These are phyloP conservation scores for Chanos chanos DNA, from an alignment of 2,797 vertebrate species.

Conservation along the genomic window DNA sequence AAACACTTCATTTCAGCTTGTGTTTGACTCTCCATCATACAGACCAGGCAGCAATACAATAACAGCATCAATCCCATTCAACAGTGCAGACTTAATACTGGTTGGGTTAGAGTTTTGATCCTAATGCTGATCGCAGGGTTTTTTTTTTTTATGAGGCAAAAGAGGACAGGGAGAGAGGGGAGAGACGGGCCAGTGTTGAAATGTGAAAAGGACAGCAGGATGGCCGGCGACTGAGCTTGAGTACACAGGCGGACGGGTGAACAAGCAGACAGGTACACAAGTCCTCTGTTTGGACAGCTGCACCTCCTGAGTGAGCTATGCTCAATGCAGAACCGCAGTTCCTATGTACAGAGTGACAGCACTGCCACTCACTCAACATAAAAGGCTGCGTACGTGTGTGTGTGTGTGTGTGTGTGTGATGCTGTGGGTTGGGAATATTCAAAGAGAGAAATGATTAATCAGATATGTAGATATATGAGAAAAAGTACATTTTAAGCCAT, in stretches of 20 bases:
- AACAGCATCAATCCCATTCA: too few relatives aligned
- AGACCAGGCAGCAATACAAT: too few relatives aligned
- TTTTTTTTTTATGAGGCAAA: too few relatives aligned
- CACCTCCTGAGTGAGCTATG: slow-evolving; percentile 72
- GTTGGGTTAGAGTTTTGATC: too few relatives aligned
- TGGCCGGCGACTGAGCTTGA: slow-evolving; percentile 74
- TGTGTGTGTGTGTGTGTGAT: background rate
- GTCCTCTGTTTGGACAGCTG: slow-evolving; percentile 93
- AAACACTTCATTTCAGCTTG: too few relatives aligned
- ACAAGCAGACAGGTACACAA: slow-evolving; percentile 76
- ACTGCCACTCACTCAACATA: slow-evolving; percentile 23
- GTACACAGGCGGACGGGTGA: slow-evolving; percentile 79
- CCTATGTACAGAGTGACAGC: slow-evolving; percentile 60
- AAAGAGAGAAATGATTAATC: background rate
- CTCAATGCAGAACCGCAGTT: slow-evolving; percentile 66
- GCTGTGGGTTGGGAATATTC: background rate
- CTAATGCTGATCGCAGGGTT: too few relatives aligned
- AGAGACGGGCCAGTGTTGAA: slow-evolving; percentile 69
- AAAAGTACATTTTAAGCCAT: too few relatives aligned
- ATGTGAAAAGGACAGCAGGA: slow-evolving; percentile 71
- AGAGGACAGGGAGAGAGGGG: slow-evolving; percentile 21
- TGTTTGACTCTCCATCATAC: too few relatives aligned
- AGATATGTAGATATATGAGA: too few relatives aligned
- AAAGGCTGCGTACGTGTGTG: slow-evolving; percentile 16
- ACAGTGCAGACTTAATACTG: too few relatives aligned